Conservation (phyloP, 2,113 vertebrate genomes). For the Bungarus multicinctus region DNA sequence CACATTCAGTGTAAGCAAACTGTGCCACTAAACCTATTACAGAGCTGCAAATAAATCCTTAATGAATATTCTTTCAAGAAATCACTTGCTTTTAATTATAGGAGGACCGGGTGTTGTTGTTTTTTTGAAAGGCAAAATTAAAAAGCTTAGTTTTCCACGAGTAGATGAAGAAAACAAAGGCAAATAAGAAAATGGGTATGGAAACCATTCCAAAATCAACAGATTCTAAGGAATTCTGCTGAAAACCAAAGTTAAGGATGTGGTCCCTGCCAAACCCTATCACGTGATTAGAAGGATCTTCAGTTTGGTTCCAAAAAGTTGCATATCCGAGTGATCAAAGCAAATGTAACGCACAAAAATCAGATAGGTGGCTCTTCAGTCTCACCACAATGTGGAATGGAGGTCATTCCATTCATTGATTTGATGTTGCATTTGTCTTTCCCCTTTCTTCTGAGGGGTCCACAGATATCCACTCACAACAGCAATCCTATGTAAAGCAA, state of each 20-base stretch:
- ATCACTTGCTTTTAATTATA: conserved; percentile 69
- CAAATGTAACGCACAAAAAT: background rate
- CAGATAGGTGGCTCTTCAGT: background rate
- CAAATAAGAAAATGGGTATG: background rate
- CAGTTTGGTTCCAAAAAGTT: background rate
- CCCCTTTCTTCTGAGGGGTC: background rate
- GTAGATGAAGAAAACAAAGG: background rate
- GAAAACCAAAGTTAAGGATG: background rate
- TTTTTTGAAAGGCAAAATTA: conserved; percentile 67
- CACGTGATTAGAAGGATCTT: background rate
- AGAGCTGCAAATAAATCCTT: conserved; percentile 61
- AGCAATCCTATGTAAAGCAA: background rate
- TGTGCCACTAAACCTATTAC: conserved; percentile 60
- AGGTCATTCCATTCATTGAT: background rate
- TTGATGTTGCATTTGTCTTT: background rate
- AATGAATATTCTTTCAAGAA: conserved; percentile 68
- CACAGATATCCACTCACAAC: background rate
- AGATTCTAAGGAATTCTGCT: background rate
- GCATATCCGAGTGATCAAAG: background rate
- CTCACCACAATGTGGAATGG: background rate
- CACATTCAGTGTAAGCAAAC: conserved; percentile 49
- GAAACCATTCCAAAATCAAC: conserved; percentile 7
- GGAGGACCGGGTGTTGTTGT: conserved; percentile 52
- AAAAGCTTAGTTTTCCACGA: conserved; percentile 37
- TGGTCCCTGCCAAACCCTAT: background rate